Evolutionary conservation across 1,140 invertebrate species (phyloP).

Genomic region (Lordiphosa clarofinis): DNA sequence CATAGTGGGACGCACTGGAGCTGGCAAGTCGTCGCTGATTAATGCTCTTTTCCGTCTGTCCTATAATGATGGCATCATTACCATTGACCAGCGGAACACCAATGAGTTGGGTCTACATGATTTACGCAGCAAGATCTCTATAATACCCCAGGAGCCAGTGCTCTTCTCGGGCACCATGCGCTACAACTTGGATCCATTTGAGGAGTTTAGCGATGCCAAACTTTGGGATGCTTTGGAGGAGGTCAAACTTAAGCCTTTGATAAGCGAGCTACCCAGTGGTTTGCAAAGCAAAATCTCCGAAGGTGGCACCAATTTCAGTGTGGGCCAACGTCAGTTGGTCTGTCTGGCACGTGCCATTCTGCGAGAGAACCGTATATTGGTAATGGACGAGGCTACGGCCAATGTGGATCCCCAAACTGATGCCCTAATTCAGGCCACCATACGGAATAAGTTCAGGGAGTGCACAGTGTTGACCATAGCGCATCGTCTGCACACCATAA

Average conservation of each 20-base stretch:
- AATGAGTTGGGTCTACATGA: constrained; percentile 81
- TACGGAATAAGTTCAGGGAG: constrained; percentile 43
- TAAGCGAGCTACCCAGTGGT: constrained; percentile 80
- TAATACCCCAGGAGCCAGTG: constrained; percentile 87
- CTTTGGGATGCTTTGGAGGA: constrained; percentile 92
- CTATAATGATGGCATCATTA: constrained; percentile 81
- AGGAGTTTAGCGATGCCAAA: constrained; percentile 85
- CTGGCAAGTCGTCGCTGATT: constrained; percentile 90
- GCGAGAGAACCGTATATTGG: constrained; percentile 85
- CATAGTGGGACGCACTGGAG: constrained; percentile 89
- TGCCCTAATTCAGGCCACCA: constrained; percentile 85
- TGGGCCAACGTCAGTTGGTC: constrained; percentile 88
- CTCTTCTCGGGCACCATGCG: constrained; percentile 83
- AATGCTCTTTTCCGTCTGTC: constrained; percentile 84
- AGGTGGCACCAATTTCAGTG: constrained; percentile 85
- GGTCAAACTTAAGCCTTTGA: constrained; percentile 83
- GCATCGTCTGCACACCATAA: constrained; percentile 55
- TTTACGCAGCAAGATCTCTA: constrained; percentile 85
- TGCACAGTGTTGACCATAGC: constrained; percentile 56
- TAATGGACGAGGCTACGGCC: constrained; percentile 83
- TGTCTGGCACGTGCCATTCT: constrained; percentile 86
- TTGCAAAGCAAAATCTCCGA: constrained; percentile 81
- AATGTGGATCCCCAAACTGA: constrained; percentile 84
- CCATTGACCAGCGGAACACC: constrained; percentile 83
- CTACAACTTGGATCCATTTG: constrained; percentile 90